These are phyloP conservation scores for Girardinus metallicus DNA, from an alignment of 2,797 vertebrate genomes.

Conservation along the genomic window DNA sequence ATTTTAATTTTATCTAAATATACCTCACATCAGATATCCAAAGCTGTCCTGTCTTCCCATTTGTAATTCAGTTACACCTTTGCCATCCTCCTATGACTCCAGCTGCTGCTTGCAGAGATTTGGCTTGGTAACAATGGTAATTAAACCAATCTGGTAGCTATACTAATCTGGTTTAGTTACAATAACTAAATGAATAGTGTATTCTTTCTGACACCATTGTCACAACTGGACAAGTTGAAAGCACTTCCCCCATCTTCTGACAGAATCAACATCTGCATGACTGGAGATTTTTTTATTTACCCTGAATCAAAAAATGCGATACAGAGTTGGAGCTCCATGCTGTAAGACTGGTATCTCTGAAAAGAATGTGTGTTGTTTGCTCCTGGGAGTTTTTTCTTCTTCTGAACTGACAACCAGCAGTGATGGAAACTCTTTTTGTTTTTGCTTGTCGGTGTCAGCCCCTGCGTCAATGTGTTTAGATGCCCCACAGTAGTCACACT, in stretches of 20 bases:
- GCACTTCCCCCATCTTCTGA: constrained; percentile 16
- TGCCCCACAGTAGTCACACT: constrained; percentile 36
- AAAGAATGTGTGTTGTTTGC: constrained; percentile 17
- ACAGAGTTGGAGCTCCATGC: constrained; percentile 12
- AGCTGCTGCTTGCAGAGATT: constrained; percentile 39
- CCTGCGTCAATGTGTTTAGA: constrained; percentile 18
- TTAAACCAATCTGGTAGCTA: constrained; percentile 14
- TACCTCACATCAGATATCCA: constrained; percentile 6
- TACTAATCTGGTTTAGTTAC: neutral
- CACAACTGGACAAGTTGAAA: neutral
- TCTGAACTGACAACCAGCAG: constrained; percentile 3
- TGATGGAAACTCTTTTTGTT: constrained; percentile 14
- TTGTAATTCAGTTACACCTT: constrained; percentile 15
- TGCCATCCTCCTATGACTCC: constrained; percentile 27
- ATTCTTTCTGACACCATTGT: neutral
- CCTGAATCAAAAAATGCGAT: constrained; percentile 22
- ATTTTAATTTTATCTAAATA: neutral
- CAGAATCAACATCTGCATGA: constrained; percentile 33
- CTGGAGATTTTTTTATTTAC: constrained; percentile 9
- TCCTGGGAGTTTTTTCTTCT: constrained; percentile 26
- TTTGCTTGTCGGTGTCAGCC: constrained; percentile 6
- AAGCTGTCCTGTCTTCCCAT: neutral
- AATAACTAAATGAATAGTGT: constrained; percentile 7
- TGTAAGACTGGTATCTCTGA: constrained; percentile 7
- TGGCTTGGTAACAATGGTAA: constrained; percentile 48